Base-by-base conservation (phyloP, 2,797 vertebrate species). In the Poecilia gillii region DNA sequence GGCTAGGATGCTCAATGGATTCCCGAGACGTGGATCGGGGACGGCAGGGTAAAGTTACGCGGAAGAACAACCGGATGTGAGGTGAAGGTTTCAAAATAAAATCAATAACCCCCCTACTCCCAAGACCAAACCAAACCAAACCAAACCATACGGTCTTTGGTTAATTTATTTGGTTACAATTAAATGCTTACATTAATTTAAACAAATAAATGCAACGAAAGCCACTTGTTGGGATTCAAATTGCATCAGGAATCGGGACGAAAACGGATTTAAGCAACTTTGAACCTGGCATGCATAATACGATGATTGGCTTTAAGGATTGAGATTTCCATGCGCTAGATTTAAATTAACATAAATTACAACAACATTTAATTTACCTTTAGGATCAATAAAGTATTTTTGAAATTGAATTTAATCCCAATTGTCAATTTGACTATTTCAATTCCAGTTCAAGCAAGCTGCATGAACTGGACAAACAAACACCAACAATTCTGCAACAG, bases 1-100 rank as follows among this genome's bases (percentile, higher is more conserved):
- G 81, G 84, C 74, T 89, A 94, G 93, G 91, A 75, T 31, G 73
- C 81, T 94, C 84, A 94, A 84, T 91, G 18, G 93, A 95, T 79
- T n/a, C 85, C 83, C 1, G 93, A 94, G 77, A 43, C 25, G 79
- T 55, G 62, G 92, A 94, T 91, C 72, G 46, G 1, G 13, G 82
- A 82, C 39, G 25, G 23, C 1, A 25, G 23, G 8, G 2, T 53
- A 36, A 57, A 36, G 59, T 64, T 66, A 66, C 18, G 1, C 16
- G 16, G 62, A 39, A 36, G 8, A 36, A 9, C 33, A 23, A 66
- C 33, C 62, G 62, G 62, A 66, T 39, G 33, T 20, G 16, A 66
- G 7, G 3, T 8, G 16, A 36, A 20, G 13, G 31, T 39, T 66
- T 66, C 33, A 66, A 66, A 66, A 36, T 36, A 66, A 66, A 66